Percentiles rank a stretch among this genome's conserved stretches.
Conservation (phyloP, 1,140 invertebrate species). For the Holcopasites calliopsidis region DNA sequence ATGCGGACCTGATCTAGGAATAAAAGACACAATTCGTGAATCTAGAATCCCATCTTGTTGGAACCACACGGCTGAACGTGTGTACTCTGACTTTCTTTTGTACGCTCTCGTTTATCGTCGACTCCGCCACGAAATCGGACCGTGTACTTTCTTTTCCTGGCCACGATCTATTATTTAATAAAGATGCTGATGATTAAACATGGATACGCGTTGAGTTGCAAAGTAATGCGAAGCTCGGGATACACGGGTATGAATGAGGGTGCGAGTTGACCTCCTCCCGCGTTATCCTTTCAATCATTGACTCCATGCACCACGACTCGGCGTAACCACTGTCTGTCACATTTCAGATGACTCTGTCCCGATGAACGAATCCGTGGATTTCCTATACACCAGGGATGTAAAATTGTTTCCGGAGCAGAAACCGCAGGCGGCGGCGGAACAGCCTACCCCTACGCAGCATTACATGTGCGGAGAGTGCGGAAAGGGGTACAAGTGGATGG, state of each 20-base stretch:
- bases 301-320: no score
- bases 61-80: no score
- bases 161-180: no score
- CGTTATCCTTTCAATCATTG: not conserved
- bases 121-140: no score
- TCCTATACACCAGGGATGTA: not conserved
- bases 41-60: not conserved
- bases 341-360: conserved; percentile 29
- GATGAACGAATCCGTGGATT: conserved; percentile 1
- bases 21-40: not conserved
- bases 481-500: conserved; percentile 65
- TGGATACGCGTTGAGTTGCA: no score
- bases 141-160: no score
- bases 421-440: not conserved
- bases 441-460: conserved; percentile 33
- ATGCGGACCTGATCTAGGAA: conserved; percentile 3
- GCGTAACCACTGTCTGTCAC: conserved; percentile 25
- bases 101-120: no score
- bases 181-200: no score
- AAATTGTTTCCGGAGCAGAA: not conserved
- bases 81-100: no score
- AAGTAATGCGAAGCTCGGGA: no score
- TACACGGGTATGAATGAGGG: not conserved
- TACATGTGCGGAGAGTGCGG: conserved; percentile 65
- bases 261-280: no score